Evolutionary conservation across 2,797 vertebrate species (phyloP).

Genomic region (Hybognathus amarus): DNA sequence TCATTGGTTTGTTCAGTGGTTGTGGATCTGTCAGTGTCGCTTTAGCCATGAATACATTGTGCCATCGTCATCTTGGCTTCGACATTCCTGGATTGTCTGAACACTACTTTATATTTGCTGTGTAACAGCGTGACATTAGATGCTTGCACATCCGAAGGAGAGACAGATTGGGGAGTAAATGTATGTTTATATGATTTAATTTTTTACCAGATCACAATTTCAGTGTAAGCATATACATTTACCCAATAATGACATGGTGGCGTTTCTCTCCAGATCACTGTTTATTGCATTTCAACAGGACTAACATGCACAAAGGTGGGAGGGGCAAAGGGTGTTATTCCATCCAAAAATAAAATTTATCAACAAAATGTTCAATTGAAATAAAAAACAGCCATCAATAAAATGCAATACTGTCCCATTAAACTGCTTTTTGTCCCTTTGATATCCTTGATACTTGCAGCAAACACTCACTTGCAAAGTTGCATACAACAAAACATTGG

Average conservation of each 20-base stretch:
- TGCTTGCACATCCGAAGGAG: neutral
- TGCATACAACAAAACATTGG: slow-evolving; percentile 23
- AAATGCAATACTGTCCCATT: slow-evolving; percentile 61
- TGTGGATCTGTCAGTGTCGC: neutral
- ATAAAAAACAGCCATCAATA: slow-evolving; percentile 73
- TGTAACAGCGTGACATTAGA: neutral
- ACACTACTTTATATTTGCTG: neutral
- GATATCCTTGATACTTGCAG: slow-evolving; percentile 11
- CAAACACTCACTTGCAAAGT: slow-evolving; percentile 21
- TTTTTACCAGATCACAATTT: neutral
- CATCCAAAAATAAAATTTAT: slow-evolving; percentile 58
- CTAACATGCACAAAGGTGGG: slow-evolving; percentile 89
- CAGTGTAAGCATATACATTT: neutral
- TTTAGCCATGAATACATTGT: neutral
- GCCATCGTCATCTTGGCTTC: slow-evolving; percentile 5
- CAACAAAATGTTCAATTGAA: slow-evolving; percentile 68
- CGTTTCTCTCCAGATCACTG: slow-evolving; percentile 48
- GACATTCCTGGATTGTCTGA: neutral
- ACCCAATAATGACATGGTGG: slow-evolving; percentile 3
- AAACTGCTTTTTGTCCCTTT: slow-evolving; percentile 57
- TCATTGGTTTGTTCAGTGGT: neutral
- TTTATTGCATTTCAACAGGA: slow-evolving; percentile 99
- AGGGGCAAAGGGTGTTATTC: slow-evolving; percentile 49
- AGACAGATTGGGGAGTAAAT: neutral
- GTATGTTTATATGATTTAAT: neutral